Conservation (phyloP, 1,140 invertebrate species). For the Zaprionus vittiger region DNA sequence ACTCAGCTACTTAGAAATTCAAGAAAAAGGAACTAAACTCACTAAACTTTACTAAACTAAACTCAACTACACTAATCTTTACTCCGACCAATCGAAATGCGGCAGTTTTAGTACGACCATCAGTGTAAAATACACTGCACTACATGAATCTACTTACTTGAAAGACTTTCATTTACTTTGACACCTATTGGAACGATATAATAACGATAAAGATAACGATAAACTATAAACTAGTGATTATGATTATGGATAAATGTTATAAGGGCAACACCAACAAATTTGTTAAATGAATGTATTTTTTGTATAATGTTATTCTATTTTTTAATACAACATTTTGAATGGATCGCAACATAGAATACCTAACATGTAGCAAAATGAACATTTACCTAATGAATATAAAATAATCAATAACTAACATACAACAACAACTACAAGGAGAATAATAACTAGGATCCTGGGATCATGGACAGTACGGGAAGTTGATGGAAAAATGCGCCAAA, state of each 20-base stretch:
- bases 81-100: constrained; percentile 74
- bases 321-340: constrained; percentile 67
- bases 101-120: constrained; percentile 73
- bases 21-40: neutral
- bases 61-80: constrained; percentile 48
- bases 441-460: constrained; percentile 21
- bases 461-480: constrained; percentile 55
- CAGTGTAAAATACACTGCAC: constrained; percentile 62
- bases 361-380: constrained; percentile 38
- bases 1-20: neutral
- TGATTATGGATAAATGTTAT: constrained; percentile 43
- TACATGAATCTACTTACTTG: constrained; percentile 70
- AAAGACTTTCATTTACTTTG: constrained; percentile 75
- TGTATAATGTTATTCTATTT: constrained; percentile 76
- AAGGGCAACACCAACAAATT: constrained; percentile 73
- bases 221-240: constrained; percentile 24
- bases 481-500: constrained; percentile 73
- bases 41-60: constrained; percentile 36
- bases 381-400: constrained; percentile 18
- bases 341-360: constrained; percentile 36
- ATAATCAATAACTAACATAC: constrained; percentile 31
- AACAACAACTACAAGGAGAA: constrained; percentile 9
- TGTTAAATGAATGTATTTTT: constrained; percentile 70
- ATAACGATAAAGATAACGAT: constrained; percentile 27
- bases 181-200: constrained; percentile 56